phyloP scores from a whole-genome alignment of 1,140 invertebrate species.

The Nymphalis io region DNA sequence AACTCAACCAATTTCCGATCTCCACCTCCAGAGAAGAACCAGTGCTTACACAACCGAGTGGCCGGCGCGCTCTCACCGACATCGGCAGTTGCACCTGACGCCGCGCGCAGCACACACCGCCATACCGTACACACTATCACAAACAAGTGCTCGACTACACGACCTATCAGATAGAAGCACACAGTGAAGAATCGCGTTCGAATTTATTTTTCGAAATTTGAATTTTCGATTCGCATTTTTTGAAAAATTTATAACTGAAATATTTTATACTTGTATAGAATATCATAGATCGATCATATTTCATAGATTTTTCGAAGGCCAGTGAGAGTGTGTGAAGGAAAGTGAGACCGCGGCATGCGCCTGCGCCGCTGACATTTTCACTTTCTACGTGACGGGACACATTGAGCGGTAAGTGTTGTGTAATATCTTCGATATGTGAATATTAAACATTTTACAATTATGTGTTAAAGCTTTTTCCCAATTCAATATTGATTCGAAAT shows the following conservation, averaged over 20 bases:
- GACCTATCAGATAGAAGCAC: neutral
- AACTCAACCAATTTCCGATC: slow-evolving; percentile 8
- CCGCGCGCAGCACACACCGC: slow-evolving; percentile 42
- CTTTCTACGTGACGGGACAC: slow-evolving; percentile 55
- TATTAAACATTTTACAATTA: slow-evolving; percentile 7
- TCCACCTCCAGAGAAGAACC: slow-evolving; percentile 21
- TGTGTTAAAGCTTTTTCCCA: neutral
- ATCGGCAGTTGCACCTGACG: slow-evolving; percentile 59
- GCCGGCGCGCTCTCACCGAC: slow-evolving; percentile 42
- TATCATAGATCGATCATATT: neutral
- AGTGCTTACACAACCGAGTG: slow-evolving; percentile 15
- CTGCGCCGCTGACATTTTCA: slow-evolving; percentile 63
- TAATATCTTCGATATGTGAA: slow-evolving; percentile 35
- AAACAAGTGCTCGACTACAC: too few species aligned
- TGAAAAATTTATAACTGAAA: too few species aligned
- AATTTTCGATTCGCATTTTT: neutral
- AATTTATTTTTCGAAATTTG: slow-evolving; percentile 29
- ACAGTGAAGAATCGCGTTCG: slow-evolving; percentile 23
- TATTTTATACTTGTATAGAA: too few species aligned
- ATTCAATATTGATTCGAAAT: neutral
- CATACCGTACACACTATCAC: neutral
- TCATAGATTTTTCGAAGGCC: slow-evolving; percentile 17
- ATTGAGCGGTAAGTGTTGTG: slow-evolving; percentile 35
- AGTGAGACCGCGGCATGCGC: slow-evolving; percentile 49
- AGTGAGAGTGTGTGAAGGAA: slow-evolving; percentile 55